A percentile compares a stretch with the other conserved stretches of the same genome.
phyloP scores from a whole-genome alignment of 2,888 invertebrate species.

The Heliconius ismenius region DNA sequence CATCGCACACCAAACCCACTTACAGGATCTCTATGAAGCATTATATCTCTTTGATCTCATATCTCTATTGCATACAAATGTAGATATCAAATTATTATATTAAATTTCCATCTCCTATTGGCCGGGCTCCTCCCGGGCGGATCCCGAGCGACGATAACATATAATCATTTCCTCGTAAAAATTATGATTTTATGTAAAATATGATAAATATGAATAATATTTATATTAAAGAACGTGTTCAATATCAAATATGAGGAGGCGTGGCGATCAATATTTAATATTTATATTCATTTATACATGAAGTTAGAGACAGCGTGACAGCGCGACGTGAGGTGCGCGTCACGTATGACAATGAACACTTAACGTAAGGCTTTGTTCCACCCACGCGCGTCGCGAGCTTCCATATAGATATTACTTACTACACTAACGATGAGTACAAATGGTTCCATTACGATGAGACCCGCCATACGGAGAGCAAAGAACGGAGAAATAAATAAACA shows the following conservation, averaged over 20 bases:
- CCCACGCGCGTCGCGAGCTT: background rate
- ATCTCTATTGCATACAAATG: background rate
- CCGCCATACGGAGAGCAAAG: background rate
- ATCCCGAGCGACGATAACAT: background rate
- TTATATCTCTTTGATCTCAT: conserved; percentile 12
- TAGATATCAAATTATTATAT: background rate
- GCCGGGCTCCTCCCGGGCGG: background rate
- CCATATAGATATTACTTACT: conserved; percentile 12
- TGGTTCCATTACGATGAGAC: background rate
- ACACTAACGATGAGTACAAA: conserved; percentile 10
- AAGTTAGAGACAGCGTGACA: background rate
- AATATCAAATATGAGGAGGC: conserved; percentile 7
- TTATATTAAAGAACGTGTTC: conserved; percentile 1
- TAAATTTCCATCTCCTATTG: background rate
- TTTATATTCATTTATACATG: background rate
- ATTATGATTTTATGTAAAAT: conserved; percentile 24
- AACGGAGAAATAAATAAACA: background rate
- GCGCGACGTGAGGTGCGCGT: background rate
- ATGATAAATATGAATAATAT: conserved; percentile 13
- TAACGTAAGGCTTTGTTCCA: background rate
- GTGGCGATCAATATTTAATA: background rate
- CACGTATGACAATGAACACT: conserved; percentile 4
- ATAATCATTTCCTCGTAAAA: background rate
- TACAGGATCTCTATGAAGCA: background rate
- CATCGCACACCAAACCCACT: background rate